Evolutionary conservation across 2,888 invertebrate genomes (phyloP).

Genomic region (Scotopteryx bipunctaria): DNA sequence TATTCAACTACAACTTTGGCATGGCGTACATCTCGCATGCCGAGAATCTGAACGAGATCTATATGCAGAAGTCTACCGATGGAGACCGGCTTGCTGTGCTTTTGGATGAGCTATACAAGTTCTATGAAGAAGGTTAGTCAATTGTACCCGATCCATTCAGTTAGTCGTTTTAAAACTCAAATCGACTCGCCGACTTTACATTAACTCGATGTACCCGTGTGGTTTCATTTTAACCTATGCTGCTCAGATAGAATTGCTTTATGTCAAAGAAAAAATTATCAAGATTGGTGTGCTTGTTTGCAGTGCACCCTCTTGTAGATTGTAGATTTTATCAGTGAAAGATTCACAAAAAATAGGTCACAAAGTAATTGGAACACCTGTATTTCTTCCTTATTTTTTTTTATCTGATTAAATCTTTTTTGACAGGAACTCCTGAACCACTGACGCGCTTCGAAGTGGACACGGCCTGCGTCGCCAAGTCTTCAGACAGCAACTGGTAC

Average conservation of each 20-base stretch:
- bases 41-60: slow-evolving; percentile 83
- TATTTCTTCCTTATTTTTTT: neutral
- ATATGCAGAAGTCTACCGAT: slow-evolving; percentile 83
- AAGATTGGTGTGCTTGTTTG: too few species aligned
- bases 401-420: slow-evolving; percentile 17
- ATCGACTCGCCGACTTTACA: too few species aligned
- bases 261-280: too few species aligned
- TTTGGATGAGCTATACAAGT: slow-evolving; percentile 83
- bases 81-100: slow-evolving; percentile 75
- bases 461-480: slow-evolving; percentile 84
- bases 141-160: too few species aligned
- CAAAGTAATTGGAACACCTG: too few species aligned
- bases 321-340: too few species aligned
- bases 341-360: too few species aligned
- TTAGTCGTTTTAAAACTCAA: too few species aligned
- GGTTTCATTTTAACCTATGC: too few species aligned
- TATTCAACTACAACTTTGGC: slow-evolving; percentile 83
- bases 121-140: slow-evolving; percentile 73
- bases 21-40: slow-evolving; percentile 84
- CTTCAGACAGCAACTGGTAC: slow-evolving; percentile 88
- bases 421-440: slow-evolving; percentile 63
- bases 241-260: too few species aligned
- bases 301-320: too few species aligned
- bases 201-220: too few species aligned
- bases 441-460: slow-evolving; percentile 75